phyloP scores from a whole-genome alignment of 2,797 vertebrate genomes.

The Diplodus puntazzo region DNA sequence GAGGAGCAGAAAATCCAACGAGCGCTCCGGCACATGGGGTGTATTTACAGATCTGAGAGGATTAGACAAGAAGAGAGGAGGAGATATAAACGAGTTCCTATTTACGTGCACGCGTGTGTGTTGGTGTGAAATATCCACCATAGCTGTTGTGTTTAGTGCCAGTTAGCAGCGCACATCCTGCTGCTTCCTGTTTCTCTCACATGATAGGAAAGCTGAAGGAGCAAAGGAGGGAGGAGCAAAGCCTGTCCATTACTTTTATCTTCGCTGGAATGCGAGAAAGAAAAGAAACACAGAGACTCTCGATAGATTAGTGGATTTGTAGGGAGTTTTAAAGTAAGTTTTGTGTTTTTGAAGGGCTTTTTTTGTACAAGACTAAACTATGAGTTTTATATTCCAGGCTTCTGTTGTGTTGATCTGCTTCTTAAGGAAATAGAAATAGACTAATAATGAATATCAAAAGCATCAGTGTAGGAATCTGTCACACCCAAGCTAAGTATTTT shows the following conservation, averaged over 20 bases:
- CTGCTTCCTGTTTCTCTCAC: constrained; percentile 54
- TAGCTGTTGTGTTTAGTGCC: not conserved
- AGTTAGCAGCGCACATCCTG: constrained; percentile 11
- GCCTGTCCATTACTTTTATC: not conserved
- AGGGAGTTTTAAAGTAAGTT: not conserved
- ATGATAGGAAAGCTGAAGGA: constrained; percentile 20
- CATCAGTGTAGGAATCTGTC: not conserved
- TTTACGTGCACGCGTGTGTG: not conserved
- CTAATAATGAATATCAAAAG: not conserved
- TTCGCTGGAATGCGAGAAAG: constrained; percentile 5
- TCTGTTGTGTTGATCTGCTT: no score
- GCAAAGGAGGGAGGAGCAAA: constrained; percentile 26
- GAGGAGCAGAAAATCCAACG: constrained; percentile 16
- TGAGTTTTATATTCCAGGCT: no score
- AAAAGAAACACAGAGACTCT: not conserved
- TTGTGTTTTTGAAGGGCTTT: no score
- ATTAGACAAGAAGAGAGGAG: constrained; percentile 43
- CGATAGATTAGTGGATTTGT: not conserved
- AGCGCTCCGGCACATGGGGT: constrained; percentile 33
- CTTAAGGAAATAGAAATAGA: no score
- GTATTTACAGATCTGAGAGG: constrained; percentile 66
- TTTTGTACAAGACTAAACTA: no score
- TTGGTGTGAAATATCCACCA: not conserved
- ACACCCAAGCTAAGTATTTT: not conserved
- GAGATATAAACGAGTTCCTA: not conserved